These are phyloP conservation scores for Drosophila leonis DNA, from an alignment of 2,888 invertebrate genomes.

Conservation along the genomic window DNA sequence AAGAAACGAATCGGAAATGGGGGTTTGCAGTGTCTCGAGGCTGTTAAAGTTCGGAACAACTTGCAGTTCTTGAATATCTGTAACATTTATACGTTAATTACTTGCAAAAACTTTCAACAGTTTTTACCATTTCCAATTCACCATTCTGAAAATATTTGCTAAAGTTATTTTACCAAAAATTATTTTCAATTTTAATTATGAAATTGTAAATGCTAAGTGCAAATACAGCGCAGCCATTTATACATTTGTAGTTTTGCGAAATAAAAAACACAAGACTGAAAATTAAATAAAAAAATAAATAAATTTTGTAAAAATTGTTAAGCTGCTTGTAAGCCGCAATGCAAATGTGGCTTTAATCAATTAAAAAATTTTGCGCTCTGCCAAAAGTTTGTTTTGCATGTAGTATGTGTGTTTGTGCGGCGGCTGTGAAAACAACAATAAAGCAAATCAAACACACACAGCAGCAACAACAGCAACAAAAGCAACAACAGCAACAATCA, in stretches of 20 bases:
- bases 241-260: not conserved
- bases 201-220: slow-evolving; percentile 44
- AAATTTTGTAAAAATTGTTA: slow-evolving; percentile 52
- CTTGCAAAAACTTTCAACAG: no score
- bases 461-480: slow-evolving; percentile 16
- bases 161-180: slow-evolving; percentile 9
- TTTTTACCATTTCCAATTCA: no score
- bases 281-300: slow-evolving; percentile 41
- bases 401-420: slow-evolving; percentile 18
- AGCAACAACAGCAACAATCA: slow-evolving; percentile 19
- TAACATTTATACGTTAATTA: not conserved
- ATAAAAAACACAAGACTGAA: not conserved
- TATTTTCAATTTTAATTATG: slow-evolving; percentile 62
- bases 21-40: no score
- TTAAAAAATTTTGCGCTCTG: slow-evolving; percentile 73
- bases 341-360: slow-evolving; percentile 82
- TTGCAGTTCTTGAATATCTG: not conserved
- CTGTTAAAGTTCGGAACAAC: not conserved
- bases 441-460: slow-evolving; percentile 69
- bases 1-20: no score
- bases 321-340: slow-evolving; percentile 77
- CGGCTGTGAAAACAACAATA: slow-evolving; percentile 62
- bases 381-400: slow-evolving; percentile 49
- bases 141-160: not conserved
- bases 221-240: slow-evolving; percentile 25